Evolutionary conservation across 2,113 vertebrate species (phyloP), one percentile per base, ranked within the genome.

Genomic region (Corythornis cristatus): DNA sequence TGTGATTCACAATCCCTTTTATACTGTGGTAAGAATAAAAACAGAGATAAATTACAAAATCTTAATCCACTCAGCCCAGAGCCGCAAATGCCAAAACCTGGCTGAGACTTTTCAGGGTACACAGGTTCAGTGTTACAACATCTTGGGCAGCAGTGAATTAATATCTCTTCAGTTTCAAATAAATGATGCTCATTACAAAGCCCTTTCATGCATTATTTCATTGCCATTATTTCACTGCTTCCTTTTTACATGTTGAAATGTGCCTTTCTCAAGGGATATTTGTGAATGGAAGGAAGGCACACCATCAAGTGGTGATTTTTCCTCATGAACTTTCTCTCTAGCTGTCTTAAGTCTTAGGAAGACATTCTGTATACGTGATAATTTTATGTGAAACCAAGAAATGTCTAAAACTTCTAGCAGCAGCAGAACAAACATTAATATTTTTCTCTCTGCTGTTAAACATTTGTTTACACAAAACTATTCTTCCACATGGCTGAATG

Each of bases 341-440:
- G 13, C 18, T 71, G 31, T 58, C 25, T 54, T 16, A 5, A 72
- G 17, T 23, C 18, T 61, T 85, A 42, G 6, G 25, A 75, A 50
- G 40, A 28, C 8, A 28, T 6, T 1, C 6, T 74, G 5, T 19
- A 1, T n/a, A 18, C 23, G 6, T 45, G 25, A 58, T 33, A 3
- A 17, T 62, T 79, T 64, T 26, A 21, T 42, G 20, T 19, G 61
- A 53, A n/a, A 35, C 17, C 42, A 46, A 50, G 18, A 71, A 6
- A 33, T 2, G 1, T 51, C 45, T 20, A 79, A 66, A 79, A 50
- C 4, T 33, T 74, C 53, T 33, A 12, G 8, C 19, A 72, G 5
- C 3, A 9, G 31, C 70, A 57, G 12, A 37, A n/a, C 3, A 75
- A 83, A n/a, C 15, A 22, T 43, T 10, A 74, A 11, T 23, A 58